Percentiles rank a stretch among this genome's conserved stretches.
Evolutionary conservation across 2,113 vertebrate species (phyloP).

Genomic region (Leiothrix lutea): DNA sequence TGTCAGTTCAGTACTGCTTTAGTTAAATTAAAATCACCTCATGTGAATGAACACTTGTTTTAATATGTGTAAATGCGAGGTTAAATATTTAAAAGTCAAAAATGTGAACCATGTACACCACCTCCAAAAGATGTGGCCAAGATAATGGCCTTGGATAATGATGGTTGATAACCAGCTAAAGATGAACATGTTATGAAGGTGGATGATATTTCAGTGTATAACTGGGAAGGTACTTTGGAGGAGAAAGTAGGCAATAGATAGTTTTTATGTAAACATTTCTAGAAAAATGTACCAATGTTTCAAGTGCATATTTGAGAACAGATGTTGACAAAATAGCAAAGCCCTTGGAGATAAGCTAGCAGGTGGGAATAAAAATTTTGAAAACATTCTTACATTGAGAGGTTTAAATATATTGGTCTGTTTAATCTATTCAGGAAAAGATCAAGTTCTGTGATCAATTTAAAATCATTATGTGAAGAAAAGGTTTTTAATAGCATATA

Average conservation of each 20-base stretch:
- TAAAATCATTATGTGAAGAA: background rate
- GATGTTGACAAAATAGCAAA: background rate
- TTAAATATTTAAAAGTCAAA: background rate
- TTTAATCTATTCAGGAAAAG: background rate
- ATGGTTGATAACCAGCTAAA: background rate
- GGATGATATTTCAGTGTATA: background rate
- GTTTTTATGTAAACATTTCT: background rate
- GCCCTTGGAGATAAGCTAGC: background rate
- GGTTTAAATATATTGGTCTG: background rate
- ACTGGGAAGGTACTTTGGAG: background rate
- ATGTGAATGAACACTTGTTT: background rate
- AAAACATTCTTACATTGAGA: background rate
- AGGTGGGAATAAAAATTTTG: background rate
- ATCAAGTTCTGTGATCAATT: background rate
- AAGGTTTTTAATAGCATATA: background rate
- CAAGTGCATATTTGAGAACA: background rate
- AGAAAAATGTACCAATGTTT: background rate
- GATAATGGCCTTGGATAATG: background rate
- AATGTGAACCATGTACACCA: background rate
- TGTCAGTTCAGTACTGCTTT: background rate
- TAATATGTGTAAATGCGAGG: background rate
- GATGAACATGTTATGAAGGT: background rate
- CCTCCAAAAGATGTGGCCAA: background rate
- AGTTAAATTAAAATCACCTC: background rate
- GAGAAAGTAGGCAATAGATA: background rate